Conservation (phyloP, 2,888 invertebrate species). For the Ophion obscuratus region DNA sequence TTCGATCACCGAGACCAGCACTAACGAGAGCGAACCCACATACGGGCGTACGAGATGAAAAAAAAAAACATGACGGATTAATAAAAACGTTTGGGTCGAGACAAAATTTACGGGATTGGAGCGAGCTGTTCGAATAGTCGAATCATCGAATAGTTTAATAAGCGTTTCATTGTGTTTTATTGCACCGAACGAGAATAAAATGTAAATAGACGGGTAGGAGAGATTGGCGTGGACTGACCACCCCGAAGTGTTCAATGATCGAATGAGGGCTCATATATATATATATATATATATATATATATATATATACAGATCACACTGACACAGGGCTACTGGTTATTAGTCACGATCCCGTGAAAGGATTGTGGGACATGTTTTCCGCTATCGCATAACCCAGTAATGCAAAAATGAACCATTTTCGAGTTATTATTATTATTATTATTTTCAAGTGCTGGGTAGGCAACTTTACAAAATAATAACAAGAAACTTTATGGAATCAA, state of each 20-base stretch:
- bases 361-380: too few relatives aligned
- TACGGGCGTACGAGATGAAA: not conserved
- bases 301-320: too few relatives aligned
- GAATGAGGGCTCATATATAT: not conserved
- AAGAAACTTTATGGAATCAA: too few relatives aligned
- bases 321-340: too few relatives aligned
- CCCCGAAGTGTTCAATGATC: conserved; percentile 39
- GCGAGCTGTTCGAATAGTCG: not conserved
- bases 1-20: not conserved
- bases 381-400: too few relatives aligned
- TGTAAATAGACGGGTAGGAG: not conserved
- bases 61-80: not conserved
- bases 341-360: too few relatives aligned
- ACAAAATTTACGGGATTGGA: not conserved
- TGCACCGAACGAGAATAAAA: conserved; percentile 9
- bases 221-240: conserved; percentile 37
- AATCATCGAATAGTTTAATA: not conserved
- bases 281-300: too few relatives aligned
- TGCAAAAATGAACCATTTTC: too few relatives aligned
- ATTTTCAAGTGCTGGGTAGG: too few relatives aligned
- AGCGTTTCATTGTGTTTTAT: conserved; percentile 5
- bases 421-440: too few relatives aligned
- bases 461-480: too few relatives aligned
- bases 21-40: not conserved
- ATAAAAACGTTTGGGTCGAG: not conserved